phyloP scores from a whole-genome alignment of 1,140 invertebrate species.

The Brachystomella parvula region DNA sequence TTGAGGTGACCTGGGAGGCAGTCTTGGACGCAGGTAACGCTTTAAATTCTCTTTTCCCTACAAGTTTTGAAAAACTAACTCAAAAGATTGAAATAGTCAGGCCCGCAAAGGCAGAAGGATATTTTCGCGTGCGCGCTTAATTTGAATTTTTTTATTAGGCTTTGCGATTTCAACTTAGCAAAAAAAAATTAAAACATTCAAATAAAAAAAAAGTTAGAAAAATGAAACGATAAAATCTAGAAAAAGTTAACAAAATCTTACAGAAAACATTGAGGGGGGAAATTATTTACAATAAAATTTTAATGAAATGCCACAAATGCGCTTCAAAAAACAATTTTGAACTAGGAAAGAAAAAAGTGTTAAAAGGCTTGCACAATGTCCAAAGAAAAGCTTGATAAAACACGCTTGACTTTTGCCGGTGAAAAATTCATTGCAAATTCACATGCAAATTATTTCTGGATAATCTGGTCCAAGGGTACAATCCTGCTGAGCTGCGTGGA shows the following conservation, averaged over 20 bases:
- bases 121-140: too few species aligned
- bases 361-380: neutral
- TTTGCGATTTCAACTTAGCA: neutral
- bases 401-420: neutral
- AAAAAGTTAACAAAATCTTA: too few species aligned
- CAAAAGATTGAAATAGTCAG: neutral
- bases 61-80: neutral
- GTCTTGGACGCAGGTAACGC: conserved; percentile 77
- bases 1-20: conserved; percentile 87
- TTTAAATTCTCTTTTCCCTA: neutral
- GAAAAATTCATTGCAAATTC: neutral
- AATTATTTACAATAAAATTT: too few species aligned
- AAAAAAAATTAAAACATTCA: neutral
- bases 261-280: too few species aligned
- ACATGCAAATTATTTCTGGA: conserved; percentile 4
- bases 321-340: too few species aligned
- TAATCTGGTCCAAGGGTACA: conserved; percentile 51
- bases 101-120: too few species aligned
- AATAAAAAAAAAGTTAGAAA: conserved; percentile 12
- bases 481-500: conserved; percentile 69
- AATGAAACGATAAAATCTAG: too few species aligned
- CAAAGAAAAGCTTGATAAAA: neutral
- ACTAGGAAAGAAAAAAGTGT: neutral
- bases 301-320: too few species aligned
- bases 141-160: conserved; percentile 2